Evolutionary conservation across 2,888 invertebrate genomes (phyloP), one percentile per base, ranked within the genome.

Genomic region (Lasius platythorax): DNA sequence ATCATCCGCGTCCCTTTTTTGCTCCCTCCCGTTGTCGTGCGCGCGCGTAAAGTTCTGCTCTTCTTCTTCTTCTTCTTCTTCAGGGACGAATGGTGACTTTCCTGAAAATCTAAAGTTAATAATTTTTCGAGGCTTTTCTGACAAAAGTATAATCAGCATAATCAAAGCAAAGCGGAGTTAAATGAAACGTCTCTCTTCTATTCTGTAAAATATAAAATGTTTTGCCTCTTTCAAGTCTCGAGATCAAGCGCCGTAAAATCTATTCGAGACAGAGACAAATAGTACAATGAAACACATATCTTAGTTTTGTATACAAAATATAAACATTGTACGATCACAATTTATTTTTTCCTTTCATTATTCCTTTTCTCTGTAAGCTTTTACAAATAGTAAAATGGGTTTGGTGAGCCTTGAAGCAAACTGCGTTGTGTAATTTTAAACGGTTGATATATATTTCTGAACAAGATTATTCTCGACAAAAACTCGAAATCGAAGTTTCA

Each of bases 1-100:
- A 88, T 93, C 92, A 46, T 86, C 83, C 53, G 18, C 28, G 58
- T 53, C 70, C 61, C 81, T 63, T 87, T 84, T 82, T 74, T 82
- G 64, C 53, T 73, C 79, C 58, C 67, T 73, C 72, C 82, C 18
- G 58, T 68, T 79, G 61, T 79, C 70, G 50, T 56, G 56, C 73
- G 76, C 73, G 76, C 23, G 46, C 37, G 78, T 40, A 40, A 68
- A 33, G 53, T 78, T 76, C 58, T 56, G 46, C 68, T 50, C 68
- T 63, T 74, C 64, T 66, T 72, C 68, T n/a, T 82, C 72, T 58
- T 83, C 66, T n/a, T 67, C 40, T 64, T 37, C 78, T 63, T 84
- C 79, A 73, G 58, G 76, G 37, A 1, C 72, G 79, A 81, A 81
- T 28, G 46, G 18, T 33, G 15, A 70, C 12, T 61, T 61, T 6